Conservation (phyloP, 2,797 vertebrate genomes). For the Arctocebus calabarensis region DNA sequence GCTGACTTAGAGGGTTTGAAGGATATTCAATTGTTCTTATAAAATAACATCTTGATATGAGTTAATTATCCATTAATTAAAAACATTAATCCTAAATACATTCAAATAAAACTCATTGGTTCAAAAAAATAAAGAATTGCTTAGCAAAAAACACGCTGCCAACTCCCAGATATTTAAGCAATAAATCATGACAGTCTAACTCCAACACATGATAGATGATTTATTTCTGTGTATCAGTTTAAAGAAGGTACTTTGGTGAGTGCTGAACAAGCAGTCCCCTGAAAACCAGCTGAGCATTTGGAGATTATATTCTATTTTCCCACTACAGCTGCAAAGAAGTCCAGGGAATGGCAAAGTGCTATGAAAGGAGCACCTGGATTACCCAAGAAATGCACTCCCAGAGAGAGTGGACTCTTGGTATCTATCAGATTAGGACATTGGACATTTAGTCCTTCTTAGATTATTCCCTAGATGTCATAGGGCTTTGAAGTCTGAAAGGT, state of each 20-base stretch:
- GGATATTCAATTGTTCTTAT: constrained; percentile 47
- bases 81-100: constrained; percentile 51
- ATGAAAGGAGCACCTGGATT: not conserved
- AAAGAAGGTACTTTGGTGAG: constrained; percentile 7
- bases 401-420: not conserved
- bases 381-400: not conserved
- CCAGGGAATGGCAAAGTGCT: not conserved
- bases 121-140: constrained; percentile 41
- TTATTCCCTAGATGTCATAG: not conserved
- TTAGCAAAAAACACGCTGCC: constrained; percentile 37
- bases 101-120: constrained; percentile 49
- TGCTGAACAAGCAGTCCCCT: not conserved
- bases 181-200: constrained; percentile 45
- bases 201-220: not conserved
- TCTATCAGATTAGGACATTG: not conserved
- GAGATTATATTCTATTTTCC: not conserved
- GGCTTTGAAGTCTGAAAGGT: constrained; percentile 7
- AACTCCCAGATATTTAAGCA: constrained; percentile 23
- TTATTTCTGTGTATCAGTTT: not conserved
- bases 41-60: constrained; percentile 69
- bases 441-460: not conserved
- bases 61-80: constrained; percentile 65
- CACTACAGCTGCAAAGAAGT: not conserved
- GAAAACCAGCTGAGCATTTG: not conserved
- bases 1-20: not conserved